Conservation (phyloP, 2,113 vertebrate species). For the Castor canadensis region DNA sequence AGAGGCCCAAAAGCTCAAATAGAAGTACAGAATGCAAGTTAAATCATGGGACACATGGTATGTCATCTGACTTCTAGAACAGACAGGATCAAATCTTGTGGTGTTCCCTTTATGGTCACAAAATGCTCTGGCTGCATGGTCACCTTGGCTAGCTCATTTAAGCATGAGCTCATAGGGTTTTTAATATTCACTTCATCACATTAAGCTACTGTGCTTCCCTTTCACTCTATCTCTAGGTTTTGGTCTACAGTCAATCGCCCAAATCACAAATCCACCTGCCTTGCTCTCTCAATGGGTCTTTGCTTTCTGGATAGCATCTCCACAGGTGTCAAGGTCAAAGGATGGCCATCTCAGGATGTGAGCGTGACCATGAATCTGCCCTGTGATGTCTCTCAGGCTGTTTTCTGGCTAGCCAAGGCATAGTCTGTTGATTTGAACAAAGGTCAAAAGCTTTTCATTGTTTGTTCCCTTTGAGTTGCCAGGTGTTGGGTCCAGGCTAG, state of each 20-base stretch:
- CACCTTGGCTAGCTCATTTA: neutral
- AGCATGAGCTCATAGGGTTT: neutral
- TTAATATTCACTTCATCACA: neutral
- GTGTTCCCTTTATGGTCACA: neutral
- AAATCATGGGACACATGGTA: neutral
- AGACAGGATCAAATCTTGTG: neutral
- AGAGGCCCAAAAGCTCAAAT: neutral
- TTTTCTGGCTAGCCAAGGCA: neutral
- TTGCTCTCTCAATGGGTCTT: neutral
- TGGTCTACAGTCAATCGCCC: neutral
- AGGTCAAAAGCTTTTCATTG: neutral
- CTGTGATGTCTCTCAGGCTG: neutral
- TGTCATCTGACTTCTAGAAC: slow-evolving; percentile 50
- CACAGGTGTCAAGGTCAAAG: neutral
- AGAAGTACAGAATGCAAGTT: neutral
- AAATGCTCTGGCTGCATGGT: neutral
- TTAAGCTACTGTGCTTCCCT: neutral
- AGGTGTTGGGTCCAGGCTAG: neutral
- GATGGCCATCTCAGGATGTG: too few relatives aligned
- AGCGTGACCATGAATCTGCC: too few relatives aligned
- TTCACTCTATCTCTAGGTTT: neutral
- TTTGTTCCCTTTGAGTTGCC: neutral
- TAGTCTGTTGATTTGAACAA: neutral
- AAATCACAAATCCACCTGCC: neutral
- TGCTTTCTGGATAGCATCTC: neutral